These are phyloP conservation scores for Syngnathoides biaculeatus DNA, from an alignment of 2,113 vertebrate species.

Conservation along the genomic window DNA sequence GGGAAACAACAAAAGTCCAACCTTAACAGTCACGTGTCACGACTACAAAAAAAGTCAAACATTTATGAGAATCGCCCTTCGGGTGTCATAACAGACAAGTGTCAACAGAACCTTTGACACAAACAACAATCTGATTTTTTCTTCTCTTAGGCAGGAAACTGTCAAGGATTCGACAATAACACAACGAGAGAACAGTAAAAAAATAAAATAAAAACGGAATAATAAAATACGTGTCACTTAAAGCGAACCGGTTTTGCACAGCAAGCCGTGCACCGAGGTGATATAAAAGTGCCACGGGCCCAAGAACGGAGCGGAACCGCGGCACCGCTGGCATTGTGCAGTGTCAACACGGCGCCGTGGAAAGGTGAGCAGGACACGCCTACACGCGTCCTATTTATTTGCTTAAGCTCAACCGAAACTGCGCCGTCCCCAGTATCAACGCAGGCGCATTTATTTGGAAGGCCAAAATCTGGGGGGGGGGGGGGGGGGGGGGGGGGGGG, in stretches of 20 bases:
- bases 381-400: slow-evolving; percentile 52
- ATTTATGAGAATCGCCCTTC: too few species aligned
- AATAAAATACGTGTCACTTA: not conserved
- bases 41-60: too few species aligned
- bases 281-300: not conserved
- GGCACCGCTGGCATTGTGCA: not conserved
- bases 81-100: not conserved
- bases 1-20: too few species aligned
- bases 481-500: too few species aligned
- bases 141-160: too few species aligned
- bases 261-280: not conserved
- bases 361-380: slow-evolving; percentile 65
- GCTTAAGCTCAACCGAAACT: slow-evolving; percentile 54
- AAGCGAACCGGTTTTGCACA: not conserved
- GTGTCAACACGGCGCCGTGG: not conserved
- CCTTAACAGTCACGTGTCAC: too few species aligned
- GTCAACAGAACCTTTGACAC: not conserved
- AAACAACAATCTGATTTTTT: too few species aligned
- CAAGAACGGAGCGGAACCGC: not conserved
- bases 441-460: too few species aligned
- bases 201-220: not conserved
- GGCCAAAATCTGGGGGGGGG: too few species aligned
- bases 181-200: not conserved
- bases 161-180: too few species aligned
- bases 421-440: slow-evolving; percentile 34